Evolutionary conservation across 37 sponge, comb jelly and placozoan species (phyloP), one percentile per base, ranked within the genome.

Genomic region (Bolinopsis microptera): DNA sequence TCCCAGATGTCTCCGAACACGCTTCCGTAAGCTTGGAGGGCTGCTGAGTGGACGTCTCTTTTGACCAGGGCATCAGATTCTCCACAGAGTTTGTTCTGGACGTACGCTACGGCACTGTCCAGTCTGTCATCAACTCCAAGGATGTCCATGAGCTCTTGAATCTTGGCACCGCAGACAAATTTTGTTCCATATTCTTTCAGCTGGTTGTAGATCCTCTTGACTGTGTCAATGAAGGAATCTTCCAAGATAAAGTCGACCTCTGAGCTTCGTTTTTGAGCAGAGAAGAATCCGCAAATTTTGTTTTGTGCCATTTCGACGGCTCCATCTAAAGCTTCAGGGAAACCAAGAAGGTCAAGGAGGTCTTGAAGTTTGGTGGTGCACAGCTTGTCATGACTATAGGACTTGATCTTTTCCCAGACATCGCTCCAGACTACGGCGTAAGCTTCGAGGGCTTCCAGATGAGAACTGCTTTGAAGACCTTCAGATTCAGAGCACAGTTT

Each of bases 331-430:
- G 31, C 31, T 23, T 72, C 75, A 72, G 75, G 75, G 26, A 72
- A 28, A 23, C 75, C 75, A 5, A 72, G 75, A 72, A 72, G 13
- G 31, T 72, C 75, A 3, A 72, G 26, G 5, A 72, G 75, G 25
- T 72, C 75, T n/a, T 72, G 75, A 28, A 72, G 75, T 72, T 72
- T 72, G 31, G 75, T 28, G 31, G 75, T 72, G 75, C 75, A 72
- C 25, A 72, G 31, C 5, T 30, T 30, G 31, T 72, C 75, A 21
- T 3, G 31, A 5, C 75, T 28, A 3, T n/a, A 28, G 25, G 75
- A 30, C 25, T 72, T 72, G 31, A 72, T 8, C 3, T 8, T 72
- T 3, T n/a, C 31, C 26, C 31, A 72, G 75, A 72, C 18, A 3
- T 72, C 75, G 5, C 31, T 72, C 75, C 61, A 48, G 5, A 48